Percentiles rank a stretch among this genome's conserved stretches.
These are phyloP conservation scores for Spizella passerina DNA, from an alignment of 2,797 vertebrate genomes.

Conservation along the genomic window DNA sequence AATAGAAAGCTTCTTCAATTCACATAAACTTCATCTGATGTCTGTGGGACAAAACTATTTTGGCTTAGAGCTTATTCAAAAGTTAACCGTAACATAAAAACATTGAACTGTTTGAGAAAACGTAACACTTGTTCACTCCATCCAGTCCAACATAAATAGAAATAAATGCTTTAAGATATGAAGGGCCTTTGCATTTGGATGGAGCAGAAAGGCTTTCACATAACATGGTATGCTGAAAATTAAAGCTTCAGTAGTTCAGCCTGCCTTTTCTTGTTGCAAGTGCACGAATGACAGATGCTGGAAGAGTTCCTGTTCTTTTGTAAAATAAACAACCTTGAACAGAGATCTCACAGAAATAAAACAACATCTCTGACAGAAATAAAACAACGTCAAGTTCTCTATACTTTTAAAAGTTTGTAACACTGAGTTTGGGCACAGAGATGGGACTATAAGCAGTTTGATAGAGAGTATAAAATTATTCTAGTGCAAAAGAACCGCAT, in stretches of 20 bases:
- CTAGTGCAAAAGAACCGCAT: neutral
- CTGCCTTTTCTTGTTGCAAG: neutral
- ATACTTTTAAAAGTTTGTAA: neutral
- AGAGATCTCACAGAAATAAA: neutral
- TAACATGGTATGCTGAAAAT: neutral
- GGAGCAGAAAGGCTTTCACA: neutral
- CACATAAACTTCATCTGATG: conserved; percentile 5
- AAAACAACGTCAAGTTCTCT: neutral
- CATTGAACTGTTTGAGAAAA: conserved; percentile 25
- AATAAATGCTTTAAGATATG: conserved; percentile 41
- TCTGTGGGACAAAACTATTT: conserved; percentile 3
- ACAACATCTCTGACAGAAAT: neutral
- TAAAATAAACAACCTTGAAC: conserved; percentile 1
- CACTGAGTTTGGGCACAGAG: neutral
- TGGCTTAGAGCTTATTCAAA: neutral
- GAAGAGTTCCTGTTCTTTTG: neutral
- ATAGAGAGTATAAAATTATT: neutral
- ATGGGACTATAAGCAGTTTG: neutral
- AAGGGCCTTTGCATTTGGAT: conserved; percentile 32
- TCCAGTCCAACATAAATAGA: conserved; percentile 53
- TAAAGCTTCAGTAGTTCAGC: neutral
- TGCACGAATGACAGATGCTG: neutral
- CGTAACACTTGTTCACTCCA: conserved; percentile 2
- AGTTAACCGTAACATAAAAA: conserved; percentile 53
- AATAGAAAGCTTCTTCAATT: conserved; percentile 7